phyloP scores from a whole-genome alignment of 2,888 invertebrate genomes.

The Drosophila macrospina region DNA sequence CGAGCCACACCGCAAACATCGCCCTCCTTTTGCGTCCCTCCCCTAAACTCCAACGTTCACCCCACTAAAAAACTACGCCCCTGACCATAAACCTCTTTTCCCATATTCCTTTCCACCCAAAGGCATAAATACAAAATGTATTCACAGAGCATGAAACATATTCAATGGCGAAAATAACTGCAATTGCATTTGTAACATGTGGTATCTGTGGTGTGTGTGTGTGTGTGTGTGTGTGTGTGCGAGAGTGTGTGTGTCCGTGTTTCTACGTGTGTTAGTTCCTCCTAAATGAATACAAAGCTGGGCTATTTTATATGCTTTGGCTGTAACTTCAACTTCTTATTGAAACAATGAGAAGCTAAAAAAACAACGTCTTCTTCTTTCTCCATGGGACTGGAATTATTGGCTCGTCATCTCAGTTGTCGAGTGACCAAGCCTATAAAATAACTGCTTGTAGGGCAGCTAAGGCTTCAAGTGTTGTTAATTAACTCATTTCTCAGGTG shows the following conservation, averaged over 20 bases:
- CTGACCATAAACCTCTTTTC: slow-evolving; percentile 17
- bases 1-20: slow-evolving; percentile 11
- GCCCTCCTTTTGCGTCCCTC: neutral
- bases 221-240: neutral
- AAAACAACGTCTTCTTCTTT: neutral
- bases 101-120: slow-evolving; percentile 3
- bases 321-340: slow-evolving; percentile 2
- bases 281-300: neutral
- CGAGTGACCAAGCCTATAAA: neutral
- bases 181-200: slow-evolving; percentile 23
- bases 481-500: neutral
- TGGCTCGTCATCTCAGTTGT: no score
- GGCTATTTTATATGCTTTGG: neutral
- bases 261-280: neutral
- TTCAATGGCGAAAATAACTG: slow-evolving; percentile 31
- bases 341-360: slow-evolving; percentile 6
- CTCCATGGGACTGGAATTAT: no score
- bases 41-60: neutral
- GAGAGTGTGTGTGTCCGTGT: neutral
- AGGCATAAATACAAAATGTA: slow-evolving; percentile 33
- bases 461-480: neutral
- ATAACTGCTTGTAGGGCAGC: neutral
- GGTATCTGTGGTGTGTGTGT: neutral
- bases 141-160: slow-evolving; percentile 36
- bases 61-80: neutral